Evolutionary conservation across 2,888 invertebrate species (phyloP).

Genomic region (Lithosia quadra): DNA sequence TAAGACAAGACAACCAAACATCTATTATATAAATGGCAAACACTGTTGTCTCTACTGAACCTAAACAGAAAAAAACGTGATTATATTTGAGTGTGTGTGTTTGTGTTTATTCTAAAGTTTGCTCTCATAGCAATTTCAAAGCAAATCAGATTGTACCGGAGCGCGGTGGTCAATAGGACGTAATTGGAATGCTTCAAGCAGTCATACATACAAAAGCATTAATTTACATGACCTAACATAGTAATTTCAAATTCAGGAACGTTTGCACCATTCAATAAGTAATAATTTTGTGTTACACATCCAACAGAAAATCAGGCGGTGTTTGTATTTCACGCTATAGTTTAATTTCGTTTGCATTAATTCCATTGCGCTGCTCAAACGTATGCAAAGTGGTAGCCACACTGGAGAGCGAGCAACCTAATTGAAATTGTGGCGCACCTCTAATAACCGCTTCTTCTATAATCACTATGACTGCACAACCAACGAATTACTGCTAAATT

Average conservation of each 20-base stretch:
- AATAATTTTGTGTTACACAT: background rate
- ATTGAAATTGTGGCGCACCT: conserved; percentile 45
- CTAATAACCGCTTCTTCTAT: conserved; percentile 40
- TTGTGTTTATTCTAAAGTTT: too few relatives aligned
- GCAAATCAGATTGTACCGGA: background rate
- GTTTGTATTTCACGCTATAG: background rate
- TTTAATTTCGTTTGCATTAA: conserved; percentile 11
- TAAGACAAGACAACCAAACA: too few relatives aligned
- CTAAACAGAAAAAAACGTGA: too few relatives aligned
- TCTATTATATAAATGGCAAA: too few relatives aligned
- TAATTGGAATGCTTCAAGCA: background rate
- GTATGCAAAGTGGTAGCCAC: conserved; percentile 42
- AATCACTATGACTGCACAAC: conserved; percentile 30
- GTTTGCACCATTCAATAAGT: background rate
- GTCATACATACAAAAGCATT: background rate
- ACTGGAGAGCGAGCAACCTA: conserved; percentile 41
- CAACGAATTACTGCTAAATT: conserved; percentile 47
- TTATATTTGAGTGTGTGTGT: too few relatives aligned
- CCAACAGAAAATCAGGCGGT: background rate
- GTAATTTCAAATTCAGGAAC: background rate
- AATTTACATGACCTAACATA: background rate
- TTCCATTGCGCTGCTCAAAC: conserved; percentile 31
- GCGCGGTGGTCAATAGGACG: background rate
- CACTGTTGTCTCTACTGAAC: too few relatives aligned
- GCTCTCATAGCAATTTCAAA: background rate